Conservation (phyloP, 2,888 invertebrate species). For the Trissoscelio sp. region DNA sequence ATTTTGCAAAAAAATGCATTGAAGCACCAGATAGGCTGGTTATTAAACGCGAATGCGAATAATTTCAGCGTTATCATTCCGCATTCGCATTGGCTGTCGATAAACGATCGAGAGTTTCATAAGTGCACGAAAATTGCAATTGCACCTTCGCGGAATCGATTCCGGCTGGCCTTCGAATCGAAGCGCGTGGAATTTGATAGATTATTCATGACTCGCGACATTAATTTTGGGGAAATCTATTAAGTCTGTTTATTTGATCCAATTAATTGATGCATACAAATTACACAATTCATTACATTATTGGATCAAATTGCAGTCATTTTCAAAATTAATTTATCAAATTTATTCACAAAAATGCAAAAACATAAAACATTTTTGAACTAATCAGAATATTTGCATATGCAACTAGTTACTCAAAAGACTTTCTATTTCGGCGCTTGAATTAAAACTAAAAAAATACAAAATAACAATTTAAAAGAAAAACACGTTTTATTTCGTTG, state of each 20-base stretch:
- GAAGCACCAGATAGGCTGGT: no score
- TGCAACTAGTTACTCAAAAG: not conserved
- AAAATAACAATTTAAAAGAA: not conserved
- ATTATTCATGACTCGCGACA: no score
- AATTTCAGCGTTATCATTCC: not conserved
- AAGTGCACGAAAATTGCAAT: conserved; percentile 54
- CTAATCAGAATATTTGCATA: not conserved
- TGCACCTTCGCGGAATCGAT: conserved; percentile 47
- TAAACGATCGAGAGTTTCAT: conserved; percentile 44
- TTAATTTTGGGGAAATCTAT: no score
- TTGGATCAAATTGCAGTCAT: no score
- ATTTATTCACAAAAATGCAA: no score
- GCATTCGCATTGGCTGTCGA: not conserved
- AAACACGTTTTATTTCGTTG: not conserved
- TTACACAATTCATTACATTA: no score
- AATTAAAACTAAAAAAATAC: conserved; percentile 6
- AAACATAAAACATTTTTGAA: no score
- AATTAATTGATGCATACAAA: no score
- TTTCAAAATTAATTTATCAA: no score
- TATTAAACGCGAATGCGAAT: no score
- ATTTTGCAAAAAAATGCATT: no score
- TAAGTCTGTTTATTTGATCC: no score
- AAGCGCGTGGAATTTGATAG: conserved; percentile 25
- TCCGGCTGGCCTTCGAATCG: conserved; percentile 37
- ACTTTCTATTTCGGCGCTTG: not conserved